Evolutionary conservation across 2,797 vertebrate species (phyloP), one percentile per base, ranked within the genome.

Genomic region (Myotis vivesi): DNA sequence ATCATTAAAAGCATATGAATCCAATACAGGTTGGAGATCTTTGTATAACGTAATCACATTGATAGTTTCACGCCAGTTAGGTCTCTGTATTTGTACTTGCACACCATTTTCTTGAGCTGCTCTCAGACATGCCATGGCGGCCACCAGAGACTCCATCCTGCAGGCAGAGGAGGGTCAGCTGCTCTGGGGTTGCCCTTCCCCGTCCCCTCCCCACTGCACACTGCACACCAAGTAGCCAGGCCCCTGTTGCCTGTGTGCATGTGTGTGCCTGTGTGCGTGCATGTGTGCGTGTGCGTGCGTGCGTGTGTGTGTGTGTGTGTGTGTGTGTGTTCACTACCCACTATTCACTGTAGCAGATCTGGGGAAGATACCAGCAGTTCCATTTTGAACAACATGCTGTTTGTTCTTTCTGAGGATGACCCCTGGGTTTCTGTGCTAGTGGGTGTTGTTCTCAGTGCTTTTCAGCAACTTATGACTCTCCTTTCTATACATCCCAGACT

Each of bases 1-100:
- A 97, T 99, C 99, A 41, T 99, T 99, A 98, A 99, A 99, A 97
- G 99, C 99, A 30, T 59, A 59, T 62, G 57, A 62, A 62, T 62
- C 25, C 12, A 62, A 3, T 6, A 62, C 59, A 62, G 59, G 25
- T 62, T 62, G 59, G 59, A 62, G 59, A 62, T 62, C 25, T 59
- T 13, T 59, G 57, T 28, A 59, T 28, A 59, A 59, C 1, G 10
- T 62, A 62, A 62, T 62, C 59, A 62, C 11, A 62, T 30, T 30
- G 59, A 30, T 62, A 62, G 59, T 30, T 62, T 62, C 28, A 62
- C 1, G 12, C 59, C 59, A 30, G 59, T 30, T 62, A 62, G 59
- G 28, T 62, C 59, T 62, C 28, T 62, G 59, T 62, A 30, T 30
- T 62, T 30, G 59, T 62, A 62, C 59, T 62, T 62, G 28, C 25